Conservation (phyloP, 2,888 invertebrate genomes). For the Drosophila merina region DNA sequence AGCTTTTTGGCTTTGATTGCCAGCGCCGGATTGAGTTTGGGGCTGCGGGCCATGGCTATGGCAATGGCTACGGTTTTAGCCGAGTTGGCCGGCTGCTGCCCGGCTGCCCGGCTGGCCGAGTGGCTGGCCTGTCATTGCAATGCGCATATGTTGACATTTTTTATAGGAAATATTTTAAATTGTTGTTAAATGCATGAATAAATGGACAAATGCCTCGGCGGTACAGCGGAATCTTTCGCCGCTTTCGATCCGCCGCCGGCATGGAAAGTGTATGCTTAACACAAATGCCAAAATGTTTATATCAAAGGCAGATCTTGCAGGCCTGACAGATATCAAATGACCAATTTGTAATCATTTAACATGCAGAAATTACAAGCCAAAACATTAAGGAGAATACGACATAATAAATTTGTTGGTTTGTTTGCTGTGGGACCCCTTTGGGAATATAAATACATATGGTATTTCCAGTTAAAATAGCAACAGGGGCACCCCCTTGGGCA, state of each 20-base stretch:
- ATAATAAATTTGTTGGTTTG: slow-evolving; percentile 23
- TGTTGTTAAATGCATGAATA: slow-evolving; percentile 66
- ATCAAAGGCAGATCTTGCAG: slow-evolving; percentile 14
- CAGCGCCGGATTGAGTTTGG: slow-evolving; percentile 38
- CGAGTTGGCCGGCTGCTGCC: slow-evolving; percentile 41
- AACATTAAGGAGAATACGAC: slow-evolving; percentile 6
- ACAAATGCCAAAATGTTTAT: slow-evolving; percentile 62
- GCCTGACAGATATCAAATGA: slow-evolving; percentile 62
- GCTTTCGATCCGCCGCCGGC: slow-evolving; percentile 36
- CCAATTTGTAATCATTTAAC: slow-evolving; percentile 70
- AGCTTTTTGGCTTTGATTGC: slow-evolving; percentile 71
- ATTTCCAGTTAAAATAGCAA: slow-evolving; percentile 14
- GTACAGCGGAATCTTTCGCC: slow-evolving; percentile 14
- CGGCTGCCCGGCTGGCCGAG: slow-evolving; percentile 21
- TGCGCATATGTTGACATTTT: slow-evolving; percentile 75
- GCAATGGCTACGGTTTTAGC: slow-evolving; percentile 17
- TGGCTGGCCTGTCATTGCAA: slow-evolving; percentile 62
- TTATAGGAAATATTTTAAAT: slow-evolving; percentile 69
- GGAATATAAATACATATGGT: slow-evolving; percentile 11
- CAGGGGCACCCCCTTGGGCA: slow-evolving; percentile 47
- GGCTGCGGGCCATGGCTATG: slow-evolving; percentile 65
- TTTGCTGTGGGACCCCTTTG: slow-evolving; percentile 37
- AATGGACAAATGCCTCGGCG: slow-evolving; percentile 40
- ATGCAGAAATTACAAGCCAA: slow-evolving; percentile 37
- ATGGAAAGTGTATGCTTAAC: slow-evolving; percentile 56